A percentile compares a stretch with the other conserved stretches of the same genome.
These are phyloP conservation scores for Melieria picta DNA, from an alignment of 2,888 invertebrate species.

Conservation along the genomic window DNA sequence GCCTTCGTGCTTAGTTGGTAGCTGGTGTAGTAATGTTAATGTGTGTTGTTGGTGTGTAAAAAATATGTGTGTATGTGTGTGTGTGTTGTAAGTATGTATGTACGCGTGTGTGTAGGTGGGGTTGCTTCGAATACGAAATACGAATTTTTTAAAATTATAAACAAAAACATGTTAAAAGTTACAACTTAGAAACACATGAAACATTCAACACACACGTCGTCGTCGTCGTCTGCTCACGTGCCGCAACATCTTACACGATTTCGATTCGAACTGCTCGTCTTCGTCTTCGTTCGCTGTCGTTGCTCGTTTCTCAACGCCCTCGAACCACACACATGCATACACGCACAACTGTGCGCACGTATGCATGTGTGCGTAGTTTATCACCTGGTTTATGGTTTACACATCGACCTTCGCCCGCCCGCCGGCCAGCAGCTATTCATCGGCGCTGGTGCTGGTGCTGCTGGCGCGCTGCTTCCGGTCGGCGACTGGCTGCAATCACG, in stretches of 20 bases:
- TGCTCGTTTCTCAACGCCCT: slow-evolving; percentile 8
- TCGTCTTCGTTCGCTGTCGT: slow-evolving; percentile 24
- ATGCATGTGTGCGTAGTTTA: not conserved
- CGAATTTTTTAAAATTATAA: not conserved
- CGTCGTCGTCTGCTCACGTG: too few relatives aligned
- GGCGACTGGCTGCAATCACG: slow-evolving; percentile 14
- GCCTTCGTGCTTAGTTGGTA: too few relatives aligned
- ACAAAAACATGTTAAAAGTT: too few relatives aligned
- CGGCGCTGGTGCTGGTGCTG: not conserved
- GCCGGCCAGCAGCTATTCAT: too few relatives aligned
- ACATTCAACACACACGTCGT: too few relatives aligned
- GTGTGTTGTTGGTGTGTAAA: slow-evolving; percentile 5
- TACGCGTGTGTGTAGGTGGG: slow-evolving; percentile 32
- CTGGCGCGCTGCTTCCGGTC: not conserved
- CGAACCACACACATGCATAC: not conserved
- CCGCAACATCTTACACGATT: slow-evolving; percentile 27
- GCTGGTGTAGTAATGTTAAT: not conserved
- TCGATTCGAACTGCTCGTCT: slow-evolving; percentile 20
- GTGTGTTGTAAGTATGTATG: slow-evolving; percentile 9
- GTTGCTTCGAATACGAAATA: slow-evolving; percentile 24
- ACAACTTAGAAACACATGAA: too few relatives aligned
- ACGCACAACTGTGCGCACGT: not conserved
- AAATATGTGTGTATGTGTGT: slow-evolving; percentile 2
- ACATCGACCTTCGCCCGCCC: not conserved
- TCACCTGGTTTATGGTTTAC: not conserved